Conservation (phyloP, 2,797 vertebrate genomes). For the Silurus lanzhouensis region DNA sequence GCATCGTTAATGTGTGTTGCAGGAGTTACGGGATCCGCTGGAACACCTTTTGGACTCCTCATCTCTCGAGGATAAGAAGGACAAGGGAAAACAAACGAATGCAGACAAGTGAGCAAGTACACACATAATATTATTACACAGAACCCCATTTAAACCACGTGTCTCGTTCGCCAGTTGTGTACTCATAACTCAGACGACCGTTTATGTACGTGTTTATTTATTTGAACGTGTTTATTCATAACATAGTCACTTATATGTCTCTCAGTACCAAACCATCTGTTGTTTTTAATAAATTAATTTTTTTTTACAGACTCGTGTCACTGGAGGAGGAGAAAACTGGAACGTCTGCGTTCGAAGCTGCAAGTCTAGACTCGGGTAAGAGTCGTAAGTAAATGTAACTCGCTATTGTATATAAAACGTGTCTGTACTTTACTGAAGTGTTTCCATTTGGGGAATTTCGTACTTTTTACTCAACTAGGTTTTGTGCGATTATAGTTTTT, state of each 20-base stretch:
- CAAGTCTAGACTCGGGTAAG: conserved; percentile 62
- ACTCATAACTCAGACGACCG: neutral
- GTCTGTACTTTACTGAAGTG: no score
- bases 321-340: conserved; percentile 74
- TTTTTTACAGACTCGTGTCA: conserved; percentile 73
- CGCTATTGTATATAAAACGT: no score
- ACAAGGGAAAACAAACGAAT: conserved; percentile 63
- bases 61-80: conserved; percentile 61
- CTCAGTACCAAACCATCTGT: neutral
- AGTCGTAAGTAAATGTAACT: no score
- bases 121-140: no score
- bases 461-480: no score
- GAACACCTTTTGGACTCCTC: conserved; percentile 66
- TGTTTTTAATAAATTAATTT: conserved; percentile 6
- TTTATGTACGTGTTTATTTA: neutral
- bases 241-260: neutral
- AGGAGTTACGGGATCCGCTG: conserved; percentile 79
- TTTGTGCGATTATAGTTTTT: neutral
- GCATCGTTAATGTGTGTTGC: neutral
- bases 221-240: neutral
- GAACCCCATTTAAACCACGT: neutral
- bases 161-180: neutral
- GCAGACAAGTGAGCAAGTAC: conserved; percentile 70
- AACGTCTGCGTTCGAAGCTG: conserved; percentile 59
- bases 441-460: no score